A percentile compares a stretch with the other conserved stretches of the same genome.
Conservation (phyloP, 2,888 invertebrate species). For the Pegoplata infirma region DNA sequence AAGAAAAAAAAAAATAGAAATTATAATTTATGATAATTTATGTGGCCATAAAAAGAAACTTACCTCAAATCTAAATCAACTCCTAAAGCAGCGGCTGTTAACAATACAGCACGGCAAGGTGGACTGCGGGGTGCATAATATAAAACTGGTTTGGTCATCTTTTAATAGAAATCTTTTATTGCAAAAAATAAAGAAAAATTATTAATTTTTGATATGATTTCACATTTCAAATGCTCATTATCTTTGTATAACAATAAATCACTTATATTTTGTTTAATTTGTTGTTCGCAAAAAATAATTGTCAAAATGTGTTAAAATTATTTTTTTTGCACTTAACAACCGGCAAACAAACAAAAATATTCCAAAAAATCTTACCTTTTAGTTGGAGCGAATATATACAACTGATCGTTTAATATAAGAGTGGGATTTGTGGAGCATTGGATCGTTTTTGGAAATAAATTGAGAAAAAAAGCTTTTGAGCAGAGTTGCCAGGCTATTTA, state of each 20-base stretch:
- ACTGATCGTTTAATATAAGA: conserved; percentile 9
- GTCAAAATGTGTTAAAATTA: too few relatives aligned
- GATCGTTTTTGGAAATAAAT: background rate
- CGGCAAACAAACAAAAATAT: background rate
- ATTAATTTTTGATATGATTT: too few relatives aligned
- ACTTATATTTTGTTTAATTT: too few relatives aligned
- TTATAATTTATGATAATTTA: background rate
- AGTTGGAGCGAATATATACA: conserved; percentile 19
- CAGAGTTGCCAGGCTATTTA: conserved; percentile 1
- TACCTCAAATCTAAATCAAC: conserved; percentile 81
- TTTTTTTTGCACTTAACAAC: background rate
- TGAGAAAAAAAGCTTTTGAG: conserved; percentile 1
- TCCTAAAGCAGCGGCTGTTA: conserved; percentile 83
- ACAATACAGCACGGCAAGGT: conserved; percentile 82
- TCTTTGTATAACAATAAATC: too few relatives aligned
- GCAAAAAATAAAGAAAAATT: background rate
- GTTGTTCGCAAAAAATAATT: too few relatives aligned
- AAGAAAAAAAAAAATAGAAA: background rate
- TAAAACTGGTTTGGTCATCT: conserved; percentile 77
- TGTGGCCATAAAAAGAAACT: conserved; percentile 30
- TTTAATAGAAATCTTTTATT: background rate
- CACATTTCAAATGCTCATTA: too few relatives aligned
- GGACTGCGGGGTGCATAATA: conserved; percentile 83
- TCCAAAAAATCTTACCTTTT: conserved; percentile 17
- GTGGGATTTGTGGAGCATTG: background rate